phyloP scores from a whole-genome alignment of 2,113 vertebrate species.

The Tringa solitaria region DNA sequence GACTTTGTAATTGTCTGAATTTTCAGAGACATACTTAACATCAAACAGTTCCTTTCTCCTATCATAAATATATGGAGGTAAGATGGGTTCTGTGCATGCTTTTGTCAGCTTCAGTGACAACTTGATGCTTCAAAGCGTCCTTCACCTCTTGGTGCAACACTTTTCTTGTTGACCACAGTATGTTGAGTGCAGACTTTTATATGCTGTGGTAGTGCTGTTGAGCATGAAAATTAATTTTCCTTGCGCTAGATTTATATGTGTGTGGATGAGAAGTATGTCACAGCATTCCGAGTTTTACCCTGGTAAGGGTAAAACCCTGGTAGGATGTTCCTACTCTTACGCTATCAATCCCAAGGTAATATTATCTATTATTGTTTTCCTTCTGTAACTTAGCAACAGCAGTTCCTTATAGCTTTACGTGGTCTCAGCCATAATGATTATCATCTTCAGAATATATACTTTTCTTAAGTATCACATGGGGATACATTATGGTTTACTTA shows the following conservation, averaged over 20 bases:
- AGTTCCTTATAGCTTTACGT: background rate
- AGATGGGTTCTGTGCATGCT: background rate
- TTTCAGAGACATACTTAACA: background rate
- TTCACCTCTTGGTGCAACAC: rapidly evolving
- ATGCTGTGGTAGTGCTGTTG: background rate
- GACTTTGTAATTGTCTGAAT: background rate
- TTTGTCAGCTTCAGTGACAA: background rate
- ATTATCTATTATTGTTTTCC: background rate
- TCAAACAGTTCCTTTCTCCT: background rate
- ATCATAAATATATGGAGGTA: background rate
- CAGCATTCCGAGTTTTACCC: rapidly evolving
- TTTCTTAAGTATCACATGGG: background rate
- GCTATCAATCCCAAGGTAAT: background rate
- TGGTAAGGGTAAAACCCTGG: background rate
- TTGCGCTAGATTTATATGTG: background rate
- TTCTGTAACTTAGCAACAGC: background rate
- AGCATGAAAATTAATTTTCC: background rate
- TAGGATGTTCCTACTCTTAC: background rate
- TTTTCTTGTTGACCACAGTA: background rate
- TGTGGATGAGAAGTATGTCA: background rate
- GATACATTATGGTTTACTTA: background rate
- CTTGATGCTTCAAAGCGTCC: background rate
- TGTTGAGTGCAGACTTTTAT: background rate
- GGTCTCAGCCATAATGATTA: background rate
- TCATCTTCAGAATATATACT: background rate